phyloP scores from a whole-genome alignment of 2,888 invertebrate genomes.

The Aphodius granarius region DNA sequence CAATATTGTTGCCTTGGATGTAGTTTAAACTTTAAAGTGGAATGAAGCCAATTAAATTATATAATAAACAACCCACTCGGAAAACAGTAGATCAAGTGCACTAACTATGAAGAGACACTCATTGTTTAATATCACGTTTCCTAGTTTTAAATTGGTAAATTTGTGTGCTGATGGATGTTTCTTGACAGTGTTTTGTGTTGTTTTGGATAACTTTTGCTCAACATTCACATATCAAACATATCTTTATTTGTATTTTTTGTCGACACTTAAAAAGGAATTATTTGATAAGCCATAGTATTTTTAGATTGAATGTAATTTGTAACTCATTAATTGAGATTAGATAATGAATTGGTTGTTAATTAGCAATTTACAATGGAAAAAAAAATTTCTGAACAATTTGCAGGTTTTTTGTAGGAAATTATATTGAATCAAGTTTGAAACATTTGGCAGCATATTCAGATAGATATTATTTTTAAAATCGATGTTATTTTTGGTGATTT shows the following conservation, averaged over 20 bases:
- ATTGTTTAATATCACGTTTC: conserved; percentile 25
- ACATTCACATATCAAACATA: neutral
- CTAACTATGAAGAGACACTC: conserved; percentile 24
- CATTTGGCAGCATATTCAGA: neutral
- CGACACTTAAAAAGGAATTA: neutral
- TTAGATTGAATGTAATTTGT: neutral
- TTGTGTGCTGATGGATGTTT: neutral
- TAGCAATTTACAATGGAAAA: neutral
- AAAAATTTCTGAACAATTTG: neutral
- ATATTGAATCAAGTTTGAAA: neutral
- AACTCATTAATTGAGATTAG: neutral
- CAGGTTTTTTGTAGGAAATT: neutral
- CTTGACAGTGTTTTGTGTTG: neutral
- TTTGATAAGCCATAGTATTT: neutral
- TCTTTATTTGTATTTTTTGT: neutral
- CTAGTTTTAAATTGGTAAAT: conserved; percentile 24
- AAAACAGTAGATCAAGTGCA: conserved; percentile 16
- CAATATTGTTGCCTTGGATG: conserved; percentile 20
- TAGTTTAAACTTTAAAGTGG: conserved; percentile 20
- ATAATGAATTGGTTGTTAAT: neutral
- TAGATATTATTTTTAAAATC: neutral
- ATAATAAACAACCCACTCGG: conserved; percentile 19
- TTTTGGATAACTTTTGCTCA: neutral
- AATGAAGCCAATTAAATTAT: conserved; percentile 26
- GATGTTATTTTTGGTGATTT: neutral